phyloP scores from a whole-genome alignment of 2,888 invertebrate genomes.

The Tenthredo notha region DNA sequence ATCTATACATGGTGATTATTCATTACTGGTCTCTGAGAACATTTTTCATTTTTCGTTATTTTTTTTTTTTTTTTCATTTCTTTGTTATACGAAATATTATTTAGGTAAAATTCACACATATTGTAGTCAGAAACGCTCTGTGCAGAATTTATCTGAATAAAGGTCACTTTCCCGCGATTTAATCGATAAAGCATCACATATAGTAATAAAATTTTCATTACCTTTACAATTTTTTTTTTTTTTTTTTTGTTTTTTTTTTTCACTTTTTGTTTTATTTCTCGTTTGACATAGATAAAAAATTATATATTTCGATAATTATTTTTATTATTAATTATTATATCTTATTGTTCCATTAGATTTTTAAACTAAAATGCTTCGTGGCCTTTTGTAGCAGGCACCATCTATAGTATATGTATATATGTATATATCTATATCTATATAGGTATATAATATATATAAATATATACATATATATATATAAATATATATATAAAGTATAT shows the following conservation, averaged over 20 bases:
- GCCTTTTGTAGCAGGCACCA: constrained; percentile 62
- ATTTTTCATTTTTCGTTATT: too few species aligned
- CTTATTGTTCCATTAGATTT: constrained; percentile 70
- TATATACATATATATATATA: constrained; percentile 55
- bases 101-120: constrained; percentile 63
- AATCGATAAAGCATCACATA: constrained; percentile 72
- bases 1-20: not conserved
- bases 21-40: constrained; percentile 31
- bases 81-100: constrained; percentile 54
- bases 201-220: constrained; percentile 66
- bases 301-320: constrained; percentile 65
- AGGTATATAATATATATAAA: constrained; percentile 58
- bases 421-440: constrained; percentile 56
- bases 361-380: constrained; percentile 69
- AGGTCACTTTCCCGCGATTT: constrained; percentile 73
- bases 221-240: constrained; percentile 62
- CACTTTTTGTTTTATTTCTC: constrained; percentile 58
- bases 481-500: constrained; percentile 59
- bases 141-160: constrained; percentile 69
- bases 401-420: constrained; percentile 55
- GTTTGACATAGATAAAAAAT: constrained; percentile 61
- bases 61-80: not conserved
- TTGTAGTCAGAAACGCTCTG: constrained; percentile 63
- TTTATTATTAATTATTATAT: constrained; percentile 66
- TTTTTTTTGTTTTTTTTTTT: constrained; percentile 31